phyloP scores from a whole-genome alignment of 1,140 invertebrate species.

The Drosophila carrolli region DNA sequence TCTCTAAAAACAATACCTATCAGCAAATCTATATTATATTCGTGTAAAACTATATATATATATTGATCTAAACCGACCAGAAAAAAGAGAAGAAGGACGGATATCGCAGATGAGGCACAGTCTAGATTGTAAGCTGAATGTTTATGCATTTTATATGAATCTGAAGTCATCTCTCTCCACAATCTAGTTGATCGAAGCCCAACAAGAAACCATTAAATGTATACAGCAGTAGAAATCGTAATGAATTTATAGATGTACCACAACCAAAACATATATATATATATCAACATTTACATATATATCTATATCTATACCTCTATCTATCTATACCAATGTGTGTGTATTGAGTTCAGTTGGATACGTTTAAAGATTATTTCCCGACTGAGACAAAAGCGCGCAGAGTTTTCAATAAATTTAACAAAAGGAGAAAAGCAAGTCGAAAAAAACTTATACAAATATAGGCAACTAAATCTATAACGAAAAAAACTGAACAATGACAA shows the following conservation, averaged over 20 bases:
- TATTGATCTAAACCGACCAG: slow-evolving; percentile 31
- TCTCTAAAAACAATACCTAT: slow-evolving; percentile 72
- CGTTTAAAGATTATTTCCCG: slow-evolving; percentile 37
- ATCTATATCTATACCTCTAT: slow-evolving; percentile 30
- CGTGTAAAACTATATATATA: slow-evolving; percentile 36
- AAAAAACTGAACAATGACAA: slow-evolving; percentile 80
- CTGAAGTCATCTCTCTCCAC: slow-evolving; percentile 15
- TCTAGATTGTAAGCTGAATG: slow-evolving; percentile 71
- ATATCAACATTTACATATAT: slow-evolving; percentile 22
- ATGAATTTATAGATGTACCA: slow-evolving; percentile 80
- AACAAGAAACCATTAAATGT: slow-evolving; percentile 58
- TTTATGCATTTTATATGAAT: slow-evolving; percentile 75
- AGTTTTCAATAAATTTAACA: slow-evolving; percentile 23
- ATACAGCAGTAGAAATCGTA: slow-evolving; percentile 78
- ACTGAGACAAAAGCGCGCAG: slow-evolving; percentile 35
- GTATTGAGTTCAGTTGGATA: slow-evolving; percentile 28
- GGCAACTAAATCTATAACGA: slow-evolving; percentile 68
- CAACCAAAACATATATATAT: slow-evolving; percentile 43
- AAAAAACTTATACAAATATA: slow-evolving; percentile 47
- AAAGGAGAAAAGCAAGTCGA: slow-evolving; percentile 22
- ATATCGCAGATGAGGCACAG: slow-evolving; percentile 23
- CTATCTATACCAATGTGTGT: slow-evolving; percentile 28
- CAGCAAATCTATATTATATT: slow-evolving; percentile 47
- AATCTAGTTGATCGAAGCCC: slow-evolving; percentile 9
- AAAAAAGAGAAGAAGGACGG: slow-evolving; percentile 14